Base-by-base conservation (phyloP, 2,888 invertebrate genomes). In the Willowsia nigromaculata region DNA sequence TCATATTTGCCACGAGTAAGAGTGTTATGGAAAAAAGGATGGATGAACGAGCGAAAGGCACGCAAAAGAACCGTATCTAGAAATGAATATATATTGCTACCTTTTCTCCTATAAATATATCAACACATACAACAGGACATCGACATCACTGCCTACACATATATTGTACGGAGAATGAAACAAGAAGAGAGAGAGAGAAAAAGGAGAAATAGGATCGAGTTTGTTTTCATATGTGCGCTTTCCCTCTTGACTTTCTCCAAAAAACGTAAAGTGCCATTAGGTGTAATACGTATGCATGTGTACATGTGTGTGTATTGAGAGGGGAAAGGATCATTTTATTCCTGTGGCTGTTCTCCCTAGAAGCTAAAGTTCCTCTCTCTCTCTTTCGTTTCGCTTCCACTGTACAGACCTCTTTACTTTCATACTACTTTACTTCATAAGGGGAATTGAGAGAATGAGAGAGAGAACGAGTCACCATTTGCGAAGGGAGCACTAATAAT, bases 21-120 rank as follows among this genome's bases (percentile, higher is more conserved):
- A 74, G 74, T 74, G 74, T 47, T 47, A 27, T 56, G 78, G 78
- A 47, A 78, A 37, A 78, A 37, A 53, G 56, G 30, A 37, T 80
- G 87, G 80, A 87, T 80, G 80, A 80, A 86, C 78, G 80, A 40
- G 68, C 50, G 71, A 68, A 37, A 68, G 83, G 47, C 87, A 81
- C 87, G 81, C 87, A 87, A 87, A 71, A 81, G 56, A 62, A 40
- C 25, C 59, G 68, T 85, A 68, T 56, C 56, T n/a, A n/a, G n/a
- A n/a, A n/a, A 15, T 5, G 27, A 59, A 59, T 59, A 27, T 22
- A 9, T 59, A 59, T 27, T 4, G 4, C 4, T 40, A 40, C 40
- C 40, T 40, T 7, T 40, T 9, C 13, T 2, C 47, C 2, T 15
- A 47, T 47, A 4, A 56, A 18, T 56, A 18, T 18, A 7, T 18